These are phyloP conservation scores for Megaleporinus macrocephalus DNA, from an alignment of 2,113 vertebrate genomes.

Conservation along the genomic window DNA sequence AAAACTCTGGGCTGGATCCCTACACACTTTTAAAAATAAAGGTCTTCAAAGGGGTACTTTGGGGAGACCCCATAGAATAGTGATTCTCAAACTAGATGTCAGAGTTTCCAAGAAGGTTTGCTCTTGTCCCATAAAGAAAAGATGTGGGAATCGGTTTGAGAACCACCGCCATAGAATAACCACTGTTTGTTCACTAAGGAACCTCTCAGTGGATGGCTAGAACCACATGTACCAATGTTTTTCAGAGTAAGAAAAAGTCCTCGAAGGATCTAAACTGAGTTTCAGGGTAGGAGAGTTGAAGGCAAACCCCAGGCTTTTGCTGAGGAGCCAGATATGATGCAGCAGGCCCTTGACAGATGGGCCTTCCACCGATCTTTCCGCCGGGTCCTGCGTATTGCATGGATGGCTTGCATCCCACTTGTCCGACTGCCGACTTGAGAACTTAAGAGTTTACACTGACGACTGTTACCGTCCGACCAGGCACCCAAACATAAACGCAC, in stretches of 20 bases:
- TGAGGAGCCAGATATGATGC: background rate
- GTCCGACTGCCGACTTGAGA: conserved; percentile 39
- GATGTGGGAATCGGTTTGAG: too few relatives aligned
- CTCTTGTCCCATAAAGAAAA: too few relatives aligned
- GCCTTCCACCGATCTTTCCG: background rate
- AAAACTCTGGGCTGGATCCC: background rate
- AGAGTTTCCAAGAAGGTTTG: too few relatives aligned
- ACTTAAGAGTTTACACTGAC: conserved; percentile 53
- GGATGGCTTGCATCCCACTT: background rate
- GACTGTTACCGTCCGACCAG: conserved; percentile 52
- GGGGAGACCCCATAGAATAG: too few relatives aligned
- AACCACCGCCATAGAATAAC: too few relatives aligned
- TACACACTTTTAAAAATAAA: too few relatives aligned
- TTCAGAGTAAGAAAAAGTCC: too few relatives aligned
- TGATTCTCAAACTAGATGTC: too few relatives aligned
- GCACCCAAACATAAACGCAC: background rate
- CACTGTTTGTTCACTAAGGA: background rate
- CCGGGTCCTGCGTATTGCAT: background rate
- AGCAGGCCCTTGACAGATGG: background rate
- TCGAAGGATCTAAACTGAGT: background rate
- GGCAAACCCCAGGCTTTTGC: background rate
- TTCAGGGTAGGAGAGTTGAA: background rate
- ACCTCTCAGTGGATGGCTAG: too few relatives aligned
- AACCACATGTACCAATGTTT: too few relatives aligned
- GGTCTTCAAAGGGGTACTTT: too few relatives aligned